Evolutionary conservation across 2,113 vertebrate species (phyloP).

Genomic region (Pomatostomus ruficeps): DNA sequence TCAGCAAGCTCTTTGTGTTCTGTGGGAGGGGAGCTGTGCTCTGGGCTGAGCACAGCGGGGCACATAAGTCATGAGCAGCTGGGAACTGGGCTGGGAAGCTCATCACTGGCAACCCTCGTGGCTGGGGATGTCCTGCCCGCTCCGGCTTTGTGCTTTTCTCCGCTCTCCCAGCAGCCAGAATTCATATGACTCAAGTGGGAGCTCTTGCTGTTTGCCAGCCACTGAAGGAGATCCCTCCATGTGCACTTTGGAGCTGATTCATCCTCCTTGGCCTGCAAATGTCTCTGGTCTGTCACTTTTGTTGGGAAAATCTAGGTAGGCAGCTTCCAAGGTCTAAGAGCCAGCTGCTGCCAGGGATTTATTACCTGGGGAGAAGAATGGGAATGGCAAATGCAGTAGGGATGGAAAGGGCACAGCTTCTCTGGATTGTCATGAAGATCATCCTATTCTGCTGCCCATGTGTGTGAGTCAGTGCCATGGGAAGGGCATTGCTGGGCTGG

Average conservation of each 20-base stretch:
- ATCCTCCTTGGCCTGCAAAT: not conserved
- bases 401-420: not conserved
- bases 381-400: not conserved
- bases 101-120: not conserved
- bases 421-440: rapidly evolving
- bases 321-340: not conserved
- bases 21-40: not conserved
- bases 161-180: not conserved
- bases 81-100: not conserved
- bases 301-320: not conserved
- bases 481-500: not conserved
- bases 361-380: not conserved
- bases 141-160: not conserved
- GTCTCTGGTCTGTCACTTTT: slow-evolving; percentile 7
- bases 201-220: not conserved
- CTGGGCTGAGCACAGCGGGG: not conserved
- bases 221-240: not conserved
- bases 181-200: not conserved
- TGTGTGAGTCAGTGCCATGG: no score
- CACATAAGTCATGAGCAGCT: not conserved
- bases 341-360: not conserved
- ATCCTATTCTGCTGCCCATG: not conserved
- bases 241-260: slow-evolving; percentile 22
- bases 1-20: not conserved
- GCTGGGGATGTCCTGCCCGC: not conserved